Percentiles rank a stretch among this genome's conserved stretches.
Evolutionary conservation across 2,888 invertebrate species (phyloP).

Genomic region (Cosmia trapezina): DNA sequence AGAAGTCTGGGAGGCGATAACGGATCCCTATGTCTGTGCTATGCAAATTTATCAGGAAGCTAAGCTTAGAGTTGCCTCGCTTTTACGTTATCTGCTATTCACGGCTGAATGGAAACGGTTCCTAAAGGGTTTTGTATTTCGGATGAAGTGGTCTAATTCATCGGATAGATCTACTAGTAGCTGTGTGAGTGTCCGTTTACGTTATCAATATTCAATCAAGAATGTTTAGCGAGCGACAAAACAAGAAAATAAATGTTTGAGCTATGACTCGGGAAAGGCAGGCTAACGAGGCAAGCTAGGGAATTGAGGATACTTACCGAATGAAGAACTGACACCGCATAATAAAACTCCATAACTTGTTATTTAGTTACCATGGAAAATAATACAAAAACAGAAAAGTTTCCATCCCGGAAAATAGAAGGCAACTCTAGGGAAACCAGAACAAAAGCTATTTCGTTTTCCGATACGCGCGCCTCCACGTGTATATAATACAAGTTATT

Average conservation of each 20-base stretch:
- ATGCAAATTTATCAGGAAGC: slow-evolving; percentile 3
- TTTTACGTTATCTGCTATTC: slow-evolving; percentile 5
- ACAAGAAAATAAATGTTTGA: too few species aligned
- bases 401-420: slow-evolving; percentile 29
- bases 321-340: background rate
- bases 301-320: background rate
- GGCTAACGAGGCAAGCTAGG: background rate
- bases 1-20: background rate
- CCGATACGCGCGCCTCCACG: slow-evolving; percentile 26
- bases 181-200: background rate
- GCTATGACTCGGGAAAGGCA: background rate
- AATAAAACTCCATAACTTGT: slow-evolving; percentile 6
- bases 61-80: background rate
- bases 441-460: slow-evolving; percentile 54
- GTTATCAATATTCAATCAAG: background rate
- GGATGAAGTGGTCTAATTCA: background rate
- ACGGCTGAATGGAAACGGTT: background rate
- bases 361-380: background rate
- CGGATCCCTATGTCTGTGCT: background rate
- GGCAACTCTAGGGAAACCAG: slow-evolving; percentile 31
- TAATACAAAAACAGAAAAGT: slow-evolving; percentile 24
- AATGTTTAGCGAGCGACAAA: background rate
- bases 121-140: background rate
- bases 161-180: background rate
- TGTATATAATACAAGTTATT: slow-evolving; percentile 53